Percentiles rank a stretch among this genome's conserved stretches.
Evolutionary conservation across 64 coral and sea anemone species (phyloP).

Genomic region (Pocillopora verrucosa): DNA sequence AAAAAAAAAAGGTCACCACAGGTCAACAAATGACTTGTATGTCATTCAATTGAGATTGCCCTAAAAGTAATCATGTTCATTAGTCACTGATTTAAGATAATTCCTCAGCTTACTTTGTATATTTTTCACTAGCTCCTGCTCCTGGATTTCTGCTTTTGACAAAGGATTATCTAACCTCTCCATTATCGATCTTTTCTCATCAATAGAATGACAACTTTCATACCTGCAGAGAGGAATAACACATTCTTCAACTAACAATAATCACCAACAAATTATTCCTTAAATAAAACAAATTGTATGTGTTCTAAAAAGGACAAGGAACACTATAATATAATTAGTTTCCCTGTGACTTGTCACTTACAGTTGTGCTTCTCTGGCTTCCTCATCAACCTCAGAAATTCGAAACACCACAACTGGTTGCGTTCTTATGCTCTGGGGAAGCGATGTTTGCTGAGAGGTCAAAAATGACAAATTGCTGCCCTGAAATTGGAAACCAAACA

Average conservation of each 20-base stretch:
- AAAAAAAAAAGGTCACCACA: no score
- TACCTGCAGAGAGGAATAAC: slow-evolving; percentile 20
- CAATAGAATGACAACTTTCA: slow-evolving; percentile 67
- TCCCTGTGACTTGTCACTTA: slow-evolving; percentile 28
- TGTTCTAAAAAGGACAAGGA: background rate
- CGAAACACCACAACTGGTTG: slow-evolving; percentile 82
- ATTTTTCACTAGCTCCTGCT: slow-evolving; percentile 56
- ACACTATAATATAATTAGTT: background rate
- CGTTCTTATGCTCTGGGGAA: slow-evolving; percentile 78
- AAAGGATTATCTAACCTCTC: slow-evolving; percentile 60
- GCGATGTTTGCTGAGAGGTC: slow-evolving; percentile 76
- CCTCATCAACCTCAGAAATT: slow-evolving; percentile 89
- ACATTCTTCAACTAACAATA: no score
- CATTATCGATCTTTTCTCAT: slow-evolving; percentile 51
- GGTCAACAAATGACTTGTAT: no score
- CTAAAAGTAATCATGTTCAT: no score
- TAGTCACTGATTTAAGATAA: background rate
- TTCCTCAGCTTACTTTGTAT: slow-evolving; percentile 61
- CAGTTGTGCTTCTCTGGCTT: slow-evolving; percentile 71
- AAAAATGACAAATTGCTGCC: slow-evolving; percentile 82
- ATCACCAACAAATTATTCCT: no score
- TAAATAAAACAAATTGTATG: no score
- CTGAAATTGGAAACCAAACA: slow-evolving; percentile 45
- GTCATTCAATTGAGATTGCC: no score
- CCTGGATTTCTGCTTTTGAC: slow-evolving; percentile 54